Evolutionary conservation across 1,140 invertebrate species (phyloP), one percentile per base, ranked within the genome.

Genomic region (Meloidogyne hapla): DNA sequence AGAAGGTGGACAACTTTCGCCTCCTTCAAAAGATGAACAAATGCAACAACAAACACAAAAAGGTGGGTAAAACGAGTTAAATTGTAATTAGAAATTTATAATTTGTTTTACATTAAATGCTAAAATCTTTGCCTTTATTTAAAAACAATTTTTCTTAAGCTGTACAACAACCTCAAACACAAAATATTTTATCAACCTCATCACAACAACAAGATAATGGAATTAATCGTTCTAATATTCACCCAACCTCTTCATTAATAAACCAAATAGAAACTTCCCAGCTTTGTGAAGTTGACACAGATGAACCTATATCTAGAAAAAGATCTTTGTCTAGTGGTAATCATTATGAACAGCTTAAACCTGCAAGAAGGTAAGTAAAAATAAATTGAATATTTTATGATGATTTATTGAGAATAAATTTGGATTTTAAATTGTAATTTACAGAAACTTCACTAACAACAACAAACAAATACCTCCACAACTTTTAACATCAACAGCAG

Each of bases 241-340:
- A 4, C 4, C 4, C 33, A 33, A 33, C 33, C 33, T n/a, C 40
- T 45, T 45, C 18, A 45, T 15, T 18, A 1, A 18, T 18, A 2
- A 2, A 45, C 13, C 48, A 56, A 26, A 21, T 33, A 75, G 38
- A 25, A 6, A 6, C 26, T 21, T 33, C 65, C 9, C 65, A 23
- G 13, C 21, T 72, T 63, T 62, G 70, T 64, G 56, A 33, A 9
- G 48, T 38, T 1, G 42, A 48, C 23, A 61, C 18, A 26, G 71
- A 73, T n/a, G 71, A 73, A 40, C 56, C 23, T 38, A 33, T 64
- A 3, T 64, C 71, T 15, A 61, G 71, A 15, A 73, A 73, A 21
- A 61, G 71, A 15, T 73, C 71, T 8, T 73, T 73, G 9, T 73
- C 71, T 38, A 73, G 56, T 40, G 71, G 71, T 23, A 73, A 40